Evolutionary conservation across 2,888 invertebrate genomes (phyloP).

Genomic region (Platycheirus albimanus): DNA sequence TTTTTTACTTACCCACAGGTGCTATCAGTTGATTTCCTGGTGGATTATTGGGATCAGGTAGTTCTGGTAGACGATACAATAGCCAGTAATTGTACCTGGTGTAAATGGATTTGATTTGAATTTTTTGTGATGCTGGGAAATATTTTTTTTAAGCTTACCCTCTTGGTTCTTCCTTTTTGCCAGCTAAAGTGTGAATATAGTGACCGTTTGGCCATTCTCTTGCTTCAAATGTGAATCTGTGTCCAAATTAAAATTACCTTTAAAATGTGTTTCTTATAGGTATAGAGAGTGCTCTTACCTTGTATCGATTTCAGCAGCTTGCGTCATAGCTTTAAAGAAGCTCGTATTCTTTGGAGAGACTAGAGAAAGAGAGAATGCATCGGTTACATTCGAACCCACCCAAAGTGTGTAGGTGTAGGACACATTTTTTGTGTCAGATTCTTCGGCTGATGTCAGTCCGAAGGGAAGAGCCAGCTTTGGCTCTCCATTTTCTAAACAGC

Average conservation of each 20-base stretch:
- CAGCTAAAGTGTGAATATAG: slow-evolving; percentile 92
- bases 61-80: slow-evolving; percentile 90
- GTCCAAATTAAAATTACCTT: too few relatives aligned
- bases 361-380: slow-evolving; percentile 90
- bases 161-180: slow-evolving; percentile 82
- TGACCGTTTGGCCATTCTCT: slow-evolving; percentile 96
- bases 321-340: slow-evolving; percentile 90
- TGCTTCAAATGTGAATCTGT: slow-evolving; percentile 89
- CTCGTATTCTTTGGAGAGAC: slow-evolving; percentile 88
- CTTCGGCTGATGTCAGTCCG: slow-evolving; percentile 82
- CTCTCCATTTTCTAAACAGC: slow-evolving; percentile 81
- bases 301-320: slow-evolving; percentile 91
- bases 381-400: slow-evolving; percentile 93
- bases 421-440: slow-evolving; percentile 85
- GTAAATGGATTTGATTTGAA: background rate
- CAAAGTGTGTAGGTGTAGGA: slow-evolving; percentile 93
- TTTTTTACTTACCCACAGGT: slow-evolving; percentile 89
- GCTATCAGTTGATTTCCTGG: slow-evolving; percentile 94
- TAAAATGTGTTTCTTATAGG: background rate
- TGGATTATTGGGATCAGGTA: slow-evolving; percentile 91
- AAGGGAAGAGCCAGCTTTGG: slow-evolving; percentile 82
- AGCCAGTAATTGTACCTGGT: slow-evolving; percentile 93
- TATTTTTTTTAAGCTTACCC: slow-evolving; percentile 78
- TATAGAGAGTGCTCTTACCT: slow-evolving; percentile 78
- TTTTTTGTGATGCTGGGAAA: background rate